phyloP scores from a whole-genome alignment of 2,888 invertebrate genomes.

The Cheiracanthium punctorium region DNA sequence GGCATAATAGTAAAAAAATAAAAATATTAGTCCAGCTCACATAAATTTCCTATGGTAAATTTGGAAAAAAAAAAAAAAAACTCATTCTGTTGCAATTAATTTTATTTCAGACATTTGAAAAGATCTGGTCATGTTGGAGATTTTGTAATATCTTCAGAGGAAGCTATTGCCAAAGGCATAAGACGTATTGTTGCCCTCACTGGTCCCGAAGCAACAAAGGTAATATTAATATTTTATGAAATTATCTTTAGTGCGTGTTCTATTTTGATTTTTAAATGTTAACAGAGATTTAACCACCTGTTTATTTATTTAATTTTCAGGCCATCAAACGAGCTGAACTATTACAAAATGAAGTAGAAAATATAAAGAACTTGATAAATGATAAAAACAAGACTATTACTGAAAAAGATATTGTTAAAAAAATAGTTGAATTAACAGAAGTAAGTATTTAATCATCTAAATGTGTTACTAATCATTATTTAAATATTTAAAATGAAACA shows the following conservation, averaged over 20 bases:
- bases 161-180: conserved; percentile 99
- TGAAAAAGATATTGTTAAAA: conserved; percentile 80
- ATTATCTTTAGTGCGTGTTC: background rate
- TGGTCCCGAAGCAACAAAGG: conserved; percentile 92
- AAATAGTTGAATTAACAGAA: conserved; percentile 83
- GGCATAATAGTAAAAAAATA: no score
- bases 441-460: no score
- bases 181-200: conserved; percentile 97
- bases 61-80: no score
- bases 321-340: conserved; percentile 57
- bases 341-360: conserved; percentile 59
- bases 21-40: no score
- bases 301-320: conserved; percentile 20
- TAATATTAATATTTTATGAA: background rate
- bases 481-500: no score
- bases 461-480: no score
- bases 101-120: conserved; percentile 83
- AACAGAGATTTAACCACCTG: background rate
- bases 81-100: no score
- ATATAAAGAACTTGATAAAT: conserved; percentile 53
- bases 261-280: background rate
- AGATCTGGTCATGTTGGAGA: conserved; percentile 89
- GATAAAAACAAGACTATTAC: conserved; percentile 48
- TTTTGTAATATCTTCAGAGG: conserved; percentile 97
- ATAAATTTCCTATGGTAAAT: no score